Conservation (phyloP, 2,888 invertebrate species). For the Gasteruption jaculator region DNA sequence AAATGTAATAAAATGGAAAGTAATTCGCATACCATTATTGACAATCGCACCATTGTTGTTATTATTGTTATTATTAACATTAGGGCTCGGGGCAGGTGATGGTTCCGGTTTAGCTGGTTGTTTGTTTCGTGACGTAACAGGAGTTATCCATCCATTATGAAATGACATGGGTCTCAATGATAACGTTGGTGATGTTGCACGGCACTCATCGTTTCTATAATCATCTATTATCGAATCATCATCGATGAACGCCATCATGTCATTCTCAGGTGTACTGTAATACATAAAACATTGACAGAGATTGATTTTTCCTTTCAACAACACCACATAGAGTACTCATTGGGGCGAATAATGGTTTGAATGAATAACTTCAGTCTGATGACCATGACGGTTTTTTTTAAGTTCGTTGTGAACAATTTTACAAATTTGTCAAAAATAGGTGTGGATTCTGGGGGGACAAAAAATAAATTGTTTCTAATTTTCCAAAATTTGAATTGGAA, state of each 20-base stretch:
- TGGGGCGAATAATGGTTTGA: too few relatives aligned
- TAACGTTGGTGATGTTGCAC: constrained; percentile 48
- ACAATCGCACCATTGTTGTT: constrained; percentile 46
- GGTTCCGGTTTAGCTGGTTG: constrained; percentile 19
- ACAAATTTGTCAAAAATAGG: too few relatives aligned
- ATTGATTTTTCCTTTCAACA: too few relatives aligned
- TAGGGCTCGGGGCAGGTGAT: constrained; percentile 25
- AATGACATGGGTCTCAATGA: constrained; percentile 52
- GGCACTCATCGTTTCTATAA: constrained; percentile 50
- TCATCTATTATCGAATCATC: constrained; percentile 61
- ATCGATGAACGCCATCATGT: constrained; percentile 74
- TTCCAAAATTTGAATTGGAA: too few relatives aligned
- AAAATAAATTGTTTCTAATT: too few relatives aligned
- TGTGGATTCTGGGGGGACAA: too few relatives aligned
- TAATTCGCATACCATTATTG: constrained; percentile 35
- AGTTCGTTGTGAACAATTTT: too few relatives aligned
- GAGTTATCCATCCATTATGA: constrained; percentile 59
- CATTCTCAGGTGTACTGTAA: constrained; percentile 60
- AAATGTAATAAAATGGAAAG: too few relatives aligned
- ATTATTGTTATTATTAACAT: constrained; percentile 44
- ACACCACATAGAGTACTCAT: too few relatives aligned
- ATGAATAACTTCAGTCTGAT: too few relatives aligned
- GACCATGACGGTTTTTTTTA: too few relatives aligned
- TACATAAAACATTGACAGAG: too few relatives aligned
- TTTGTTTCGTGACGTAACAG: constrained; percentile 40